phyloP scores from a whole-genome alignment of 2,797 vertebrate genomes.

The Channallabes apus region DNA sequence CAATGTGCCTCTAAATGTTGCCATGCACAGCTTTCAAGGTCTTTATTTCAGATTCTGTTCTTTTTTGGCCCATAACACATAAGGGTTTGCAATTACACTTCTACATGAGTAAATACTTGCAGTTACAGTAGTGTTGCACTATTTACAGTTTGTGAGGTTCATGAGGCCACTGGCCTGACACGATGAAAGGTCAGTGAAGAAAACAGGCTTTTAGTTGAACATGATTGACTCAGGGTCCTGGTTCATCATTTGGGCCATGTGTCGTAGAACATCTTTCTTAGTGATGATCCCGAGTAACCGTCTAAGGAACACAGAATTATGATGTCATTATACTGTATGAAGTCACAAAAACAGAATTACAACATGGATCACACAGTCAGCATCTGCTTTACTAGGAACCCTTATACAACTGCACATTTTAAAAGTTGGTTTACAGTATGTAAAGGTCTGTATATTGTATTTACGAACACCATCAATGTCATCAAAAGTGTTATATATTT shows the following conservation, averaged over 20 bases:
- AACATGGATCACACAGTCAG: background rate
- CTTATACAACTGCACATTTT: background rate
- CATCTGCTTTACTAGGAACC: background rate
- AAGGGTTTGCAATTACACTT: slow-evolving; percentile 15
- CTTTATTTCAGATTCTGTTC: slow-evolving; percentile 8
- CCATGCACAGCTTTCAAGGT: background rate
- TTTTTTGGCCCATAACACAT: slow-evolving; percentile 25
- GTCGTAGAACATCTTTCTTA: slow-evolving; percentile 95
- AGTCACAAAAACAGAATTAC: background rate
- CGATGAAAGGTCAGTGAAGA: background rate
- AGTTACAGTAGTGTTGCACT: slow-evolving; percentile 55
- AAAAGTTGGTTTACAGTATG: background rate
- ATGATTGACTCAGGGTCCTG: slow-evolving; percentile 91
- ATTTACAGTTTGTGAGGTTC: slow-evolving; percentile 51
- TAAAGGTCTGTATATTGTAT: background rate
- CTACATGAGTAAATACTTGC: slow-evolving; percentile 42
- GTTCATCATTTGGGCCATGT: slow-evolving; percentile 98
- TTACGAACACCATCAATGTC: background rate
- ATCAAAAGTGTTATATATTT: background rate
- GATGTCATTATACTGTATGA: background rate
- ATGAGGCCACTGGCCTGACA: background rate
- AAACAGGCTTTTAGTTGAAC: slow-evolving; percentile 53
- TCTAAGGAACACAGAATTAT: slow-evolving; percentile 66
- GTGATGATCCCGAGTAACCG: slow-evolving; percentile 98
- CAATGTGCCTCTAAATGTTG: slow-evolving; percentile 34